phyloP scores from a whole-genome alignment of 2,888 invertebrate species.

The Crepidodera aurea region DNA sequence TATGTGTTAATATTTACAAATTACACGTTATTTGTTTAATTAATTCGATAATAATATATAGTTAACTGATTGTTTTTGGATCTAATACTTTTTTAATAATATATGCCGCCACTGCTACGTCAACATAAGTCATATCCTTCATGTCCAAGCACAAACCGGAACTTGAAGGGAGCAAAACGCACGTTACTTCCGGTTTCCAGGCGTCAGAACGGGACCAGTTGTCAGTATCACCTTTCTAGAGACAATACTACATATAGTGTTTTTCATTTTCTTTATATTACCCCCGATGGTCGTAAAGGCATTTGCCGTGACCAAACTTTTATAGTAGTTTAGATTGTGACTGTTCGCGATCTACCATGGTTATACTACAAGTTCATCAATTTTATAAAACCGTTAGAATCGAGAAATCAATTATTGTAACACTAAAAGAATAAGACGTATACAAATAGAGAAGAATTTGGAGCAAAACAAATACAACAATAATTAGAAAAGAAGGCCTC shows the following conservation, averaged over 20 bases:
- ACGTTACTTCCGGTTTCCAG: constrained; percentile 54
- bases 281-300: constrained; percentile 86
- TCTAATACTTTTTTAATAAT: too few relatives aligned
- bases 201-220: constrained; percentile 57
- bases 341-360: constrained; percentile 41
- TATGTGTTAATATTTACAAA: too few relatives aligned
- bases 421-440: too few relatives aligned
- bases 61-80: too few relatives aligned
- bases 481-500: too few relatives aligned
- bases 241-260: constrained; percentile 68
- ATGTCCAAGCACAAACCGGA: constrained; percentile 51
- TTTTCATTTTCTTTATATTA: constrained; percentile 91
- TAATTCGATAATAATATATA: too few relatives aligned
- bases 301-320: constrained; percentile 87
- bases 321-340: constrained; percentile 62
- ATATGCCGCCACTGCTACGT: constrained; percentile 19
- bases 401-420: too few relatives aligned
- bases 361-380: constrained; percentile 6
- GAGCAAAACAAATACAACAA: too few relatives aligned
- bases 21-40: too few relatives aligned
- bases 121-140: constrained; percentile 5
- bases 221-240: constrained; percentile 60
- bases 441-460: too few relatives aligned
- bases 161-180: constrained; percentile 48
- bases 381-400: too few relatives aligned